These are phyloP conservation scores for Porites lobata DNA, from an alignment of 92 coral and sea anemone species.

Conservation along the genomic window DNA sequence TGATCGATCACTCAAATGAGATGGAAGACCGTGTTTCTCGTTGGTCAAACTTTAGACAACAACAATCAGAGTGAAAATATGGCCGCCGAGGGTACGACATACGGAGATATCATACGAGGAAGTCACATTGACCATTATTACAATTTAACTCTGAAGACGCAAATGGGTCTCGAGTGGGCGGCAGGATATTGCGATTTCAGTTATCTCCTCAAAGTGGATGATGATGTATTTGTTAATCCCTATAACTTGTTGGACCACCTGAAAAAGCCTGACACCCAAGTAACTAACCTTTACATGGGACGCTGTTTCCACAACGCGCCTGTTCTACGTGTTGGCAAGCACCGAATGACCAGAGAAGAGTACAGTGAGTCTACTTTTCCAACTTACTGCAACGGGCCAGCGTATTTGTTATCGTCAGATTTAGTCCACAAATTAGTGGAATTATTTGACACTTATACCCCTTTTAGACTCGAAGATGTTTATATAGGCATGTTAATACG, in stretches of 20 bases:
- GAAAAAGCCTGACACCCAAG: background rate
- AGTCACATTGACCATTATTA: slow-evolving; percentile 44
- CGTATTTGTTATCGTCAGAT: slow-evolving; percentile 56
- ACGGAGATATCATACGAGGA: slow-evolving; percentile 61
- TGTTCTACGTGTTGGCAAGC: slow-evolving; percentile 45
- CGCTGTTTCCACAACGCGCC: slow-evolving; percentile 17
- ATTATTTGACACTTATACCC: slow-evolving; percentile 44
- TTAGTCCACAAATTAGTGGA: slow-evolving; percentile 35
- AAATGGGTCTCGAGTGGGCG: slow-evolving; percentile 85
- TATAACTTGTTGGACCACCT: slow-evolving; percentile 46
- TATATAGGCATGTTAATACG: slow-evolving; percentile 24
- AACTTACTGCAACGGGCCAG: slow-evolving; percentile 66
- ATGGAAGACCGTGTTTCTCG: slow-evolving; percentile 74
- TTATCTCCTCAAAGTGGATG: slow-evolving; percentile 68
- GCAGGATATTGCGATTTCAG: slow-evolving; percentile 64
- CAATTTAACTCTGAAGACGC: slow-evolving; percentile 65
- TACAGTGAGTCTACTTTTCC: slow-evolving; percentile 52
- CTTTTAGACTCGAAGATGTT: slow-evolving; percentile 61
- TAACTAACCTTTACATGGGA: slow-evolving; percentile 58
- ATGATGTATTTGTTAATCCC: slow-evolving; percentile 67
- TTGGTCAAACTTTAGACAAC: slow-evolving; percentile 10
- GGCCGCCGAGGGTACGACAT: slow-evolving; percentile 13
- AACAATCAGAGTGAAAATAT: slow-evolving; percentile 28
- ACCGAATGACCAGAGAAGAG: slow-evolving; percentile 38
- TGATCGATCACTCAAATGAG: slow-evolving; percentile 12